Evolutionary conservation across 2,888 invertebrate genomes (phyloP), one percentile per base, ranked within the genome.

Genomic region (Lissocephala sabroskyi): DNA sequence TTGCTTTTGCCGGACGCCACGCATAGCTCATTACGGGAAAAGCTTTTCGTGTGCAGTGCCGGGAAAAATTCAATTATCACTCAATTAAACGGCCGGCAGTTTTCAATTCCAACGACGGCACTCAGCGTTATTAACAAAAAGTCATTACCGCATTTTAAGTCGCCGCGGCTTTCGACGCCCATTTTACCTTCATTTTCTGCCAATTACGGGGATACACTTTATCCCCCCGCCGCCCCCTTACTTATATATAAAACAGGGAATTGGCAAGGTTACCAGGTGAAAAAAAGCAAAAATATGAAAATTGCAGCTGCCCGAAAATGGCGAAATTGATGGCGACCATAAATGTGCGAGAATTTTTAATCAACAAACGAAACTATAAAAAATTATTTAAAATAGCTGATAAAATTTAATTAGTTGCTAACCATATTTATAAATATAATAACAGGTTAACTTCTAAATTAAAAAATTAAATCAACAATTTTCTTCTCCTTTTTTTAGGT

Each of bases 21-120:
- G n/a, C n/a, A n/a, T n/a, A n/a, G n/a, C 23, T 5, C 23, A 23
- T 23, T 23, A 23, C 3, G 23, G 4, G 7, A 23, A 23, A 23
- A 4, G 30, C 11, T 30, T 30, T 30, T 30, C 3, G 9, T 3
- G 6, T 3, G 10, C 11, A 30, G 3, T 19, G n/a, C 10, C 10
- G n/a, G 37, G 64, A 70, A 67, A 73, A 73, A 74, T 73, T 77
- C 77, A 73, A 73, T 73, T 73, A 73, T 74, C 73, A 75, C 73
- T 71, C 71, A 67, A 74, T 75, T 75, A 32, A 16, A 28, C 17
- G 19, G 11, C 28, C 33, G 36, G 7, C 23, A 5, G 23, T 23
- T 23, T 23, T 23, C 23, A 23, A 23, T 35, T 36, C 28, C 11
- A 42, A 23, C 23, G 7, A 14, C 16, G 13, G 65, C 68, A 70